phyloP scores from a whole-genome alignment of 37 sponge, comb jelly and placozoan species.

The Eunapius fragilis region DNA sequence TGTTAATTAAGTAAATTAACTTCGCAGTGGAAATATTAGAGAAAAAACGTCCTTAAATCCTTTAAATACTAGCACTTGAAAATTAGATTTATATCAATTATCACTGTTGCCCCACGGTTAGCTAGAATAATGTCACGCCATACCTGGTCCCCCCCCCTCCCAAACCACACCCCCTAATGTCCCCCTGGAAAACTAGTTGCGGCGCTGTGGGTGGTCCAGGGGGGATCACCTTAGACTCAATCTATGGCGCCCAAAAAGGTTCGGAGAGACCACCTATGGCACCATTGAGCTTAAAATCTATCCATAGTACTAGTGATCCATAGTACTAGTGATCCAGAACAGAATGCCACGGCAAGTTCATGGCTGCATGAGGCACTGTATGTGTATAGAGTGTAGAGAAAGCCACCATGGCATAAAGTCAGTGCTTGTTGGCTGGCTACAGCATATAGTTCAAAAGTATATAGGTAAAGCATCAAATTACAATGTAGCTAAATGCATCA shows the following conservation, averaged over 20 bases:
- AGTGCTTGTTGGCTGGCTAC: background rate
- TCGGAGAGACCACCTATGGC: background rate
- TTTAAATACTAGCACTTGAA: background rate
- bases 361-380: background rate
- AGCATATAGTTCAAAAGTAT: background rate
- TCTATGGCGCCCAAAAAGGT: background rate
- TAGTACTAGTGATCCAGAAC: background rate
- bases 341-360: background rate
- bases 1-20: background rate
- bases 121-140: background rate
- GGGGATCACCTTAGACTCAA: background rate
- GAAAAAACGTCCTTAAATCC: background rate
- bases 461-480: background rate
- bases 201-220: background rate
- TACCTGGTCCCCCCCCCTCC: background rate
- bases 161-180: background rate
- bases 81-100: background rate
- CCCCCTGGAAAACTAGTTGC: background rate
- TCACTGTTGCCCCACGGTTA: background rate
- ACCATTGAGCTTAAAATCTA: background rate
- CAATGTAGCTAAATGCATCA: background rate
- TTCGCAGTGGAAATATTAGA: background rate
- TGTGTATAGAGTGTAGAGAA: background rate
- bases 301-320: background rate
- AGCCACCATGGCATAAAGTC: background rate